Evolutionary conservation across 2,888 invertebrate species (phyloP).

Genomic region (Agelastica alni): DNA sequence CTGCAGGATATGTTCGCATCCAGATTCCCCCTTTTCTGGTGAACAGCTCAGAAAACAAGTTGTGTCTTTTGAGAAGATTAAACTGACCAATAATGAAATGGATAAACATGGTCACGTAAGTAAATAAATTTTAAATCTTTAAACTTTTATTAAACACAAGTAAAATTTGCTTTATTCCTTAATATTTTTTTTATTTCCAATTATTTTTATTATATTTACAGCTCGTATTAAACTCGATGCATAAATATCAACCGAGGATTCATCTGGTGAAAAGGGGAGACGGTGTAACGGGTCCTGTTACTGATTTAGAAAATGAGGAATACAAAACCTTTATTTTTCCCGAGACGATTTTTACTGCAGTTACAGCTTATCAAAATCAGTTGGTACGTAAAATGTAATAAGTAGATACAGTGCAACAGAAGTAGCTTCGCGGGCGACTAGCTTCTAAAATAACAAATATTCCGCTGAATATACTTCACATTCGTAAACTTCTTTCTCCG

Average conservation of each 20-base stretch:
- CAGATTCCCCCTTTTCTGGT: slow-evolving; percentile 94
- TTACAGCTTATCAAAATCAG: slow-evolving; percentile 87
- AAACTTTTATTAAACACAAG: too few relatives aligned
- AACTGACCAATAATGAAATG: slow-evolving; percentile 98
- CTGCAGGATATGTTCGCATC: slow-evolving; percentile 91
- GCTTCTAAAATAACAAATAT: too few relatives aligned
- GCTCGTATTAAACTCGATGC: slow-evolving; percentile 85
- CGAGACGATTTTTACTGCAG: slow-evolving; percentile 83
- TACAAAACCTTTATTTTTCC: slow-evolving; percentile 80
- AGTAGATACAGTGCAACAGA: too few relatives aligned
- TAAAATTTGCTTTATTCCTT: neutral
- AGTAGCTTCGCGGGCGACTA: too few relatives aligned
- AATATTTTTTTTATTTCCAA: neutral
- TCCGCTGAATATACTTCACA: too few relatives aligned
- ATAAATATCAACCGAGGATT: slow-evolving; percentile 81
- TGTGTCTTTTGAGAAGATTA: slow-evolving; percentile 97
- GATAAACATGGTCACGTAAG: slow-evolving; percentile 93
- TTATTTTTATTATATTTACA: slow-evolving; percentile 54
- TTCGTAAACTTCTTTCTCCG: too few relatives aligned
- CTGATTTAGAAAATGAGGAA: slow-evolving; percentile 72
- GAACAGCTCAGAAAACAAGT: slow-evolving; percentile 96
- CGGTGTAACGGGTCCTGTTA: slow-evolving; percentile 63
- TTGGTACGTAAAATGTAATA: too few relatives aligned
- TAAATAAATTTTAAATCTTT: too few relatives aligned
- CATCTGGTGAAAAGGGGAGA: slow-evolving; percentile 74